Percentiles rank a stretch among this genome's conserved stretches.
Evolutionary conservation across 2,113 vertebrate species (phyloP).

Genomic region (Panurus biarmicus): DNA sequence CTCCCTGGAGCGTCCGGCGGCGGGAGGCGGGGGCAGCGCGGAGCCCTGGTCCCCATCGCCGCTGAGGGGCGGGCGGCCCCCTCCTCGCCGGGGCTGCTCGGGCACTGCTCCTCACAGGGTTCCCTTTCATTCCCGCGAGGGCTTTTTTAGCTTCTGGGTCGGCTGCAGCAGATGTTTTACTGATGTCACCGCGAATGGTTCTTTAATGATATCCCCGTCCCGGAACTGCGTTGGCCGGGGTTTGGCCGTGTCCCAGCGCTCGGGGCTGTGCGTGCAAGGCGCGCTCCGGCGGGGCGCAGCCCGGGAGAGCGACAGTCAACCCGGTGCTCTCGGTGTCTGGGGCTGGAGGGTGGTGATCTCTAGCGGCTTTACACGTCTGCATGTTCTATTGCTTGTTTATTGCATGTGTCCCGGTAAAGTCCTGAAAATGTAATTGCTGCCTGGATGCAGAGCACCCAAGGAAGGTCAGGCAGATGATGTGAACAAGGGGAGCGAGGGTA

Average conservation of each 20-base stretch:
- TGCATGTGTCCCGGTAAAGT: neutral
- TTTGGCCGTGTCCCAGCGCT: neutral
- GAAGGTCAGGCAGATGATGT: neutral
- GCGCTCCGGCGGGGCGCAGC: neutral
- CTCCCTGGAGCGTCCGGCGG: neutral
- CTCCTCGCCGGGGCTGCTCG: rapidly evolving
- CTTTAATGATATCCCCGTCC: neutral
- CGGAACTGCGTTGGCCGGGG: neutral
- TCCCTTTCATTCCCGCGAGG: rapidly evolving
- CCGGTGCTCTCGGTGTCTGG: rapidly evolving
- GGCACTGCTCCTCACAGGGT: rapidly evolving
- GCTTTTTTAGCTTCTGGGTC: neutral
- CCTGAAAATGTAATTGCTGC: neutral
- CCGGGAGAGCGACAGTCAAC: rapidly evolving
- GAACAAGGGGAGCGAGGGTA: rapidly evolving
- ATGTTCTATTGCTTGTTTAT: neutral
- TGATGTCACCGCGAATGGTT: neutral
- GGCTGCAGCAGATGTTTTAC: neutral
- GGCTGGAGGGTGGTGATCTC: neutral
- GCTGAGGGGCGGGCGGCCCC: neutral
- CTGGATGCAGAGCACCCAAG: rapidly evolving
- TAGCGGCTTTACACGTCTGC: neutral
- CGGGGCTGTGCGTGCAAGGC: neutral
- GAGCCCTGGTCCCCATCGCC: neutral
- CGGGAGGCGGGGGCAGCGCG: neutral